Percentiles rank a stretch among this genome's conserved stretches.
These are phyloP conservation scores for Sebastes trivittatus DNA, from an alignment of 2,797 vertebrate genomes.

Conservation along the genomic window DNA sequence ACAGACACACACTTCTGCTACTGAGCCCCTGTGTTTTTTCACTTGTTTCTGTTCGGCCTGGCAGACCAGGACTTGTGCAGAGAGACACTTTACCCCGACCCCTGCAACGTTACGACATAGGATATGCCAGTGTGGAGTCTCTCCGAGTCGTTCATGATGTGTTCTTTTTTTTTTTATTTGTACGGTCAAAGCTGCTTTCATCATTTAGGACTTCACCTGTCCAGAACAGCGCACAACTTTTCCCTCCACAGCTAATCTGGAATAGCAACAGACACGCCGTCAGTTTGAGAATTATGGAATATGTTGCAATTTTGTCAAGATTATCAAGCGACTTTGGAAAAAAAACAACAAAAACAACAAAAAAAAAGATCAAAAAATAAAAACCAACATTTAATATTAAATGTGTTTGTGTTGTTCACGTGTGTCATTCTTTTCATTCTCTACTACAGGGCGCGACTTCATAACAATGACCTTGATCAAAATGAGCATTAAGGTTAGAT, in stretches of 20 bases:
- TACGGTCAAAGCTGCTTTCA: slow-evolving; percentile 78
- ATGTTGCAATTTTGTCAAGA: slow-evolving; percentile 83
- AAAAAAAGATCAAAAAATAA: slow-evolving; percentile 73
- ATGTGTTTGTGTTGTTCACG: slow-evolving; percentile 48
- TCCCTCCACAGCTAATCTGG: slow-evolving; percentile 79
- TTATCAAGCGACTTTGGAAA: slow-evolving; percentile 80
- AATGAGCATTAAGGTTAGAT: neutral
- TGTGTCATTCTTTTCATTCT: slow-evolving; percentile 28
- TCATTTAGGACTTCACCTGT: slow-evolving; percentile 73
- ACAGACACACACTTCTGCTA: slow-evolving; percentile 75
- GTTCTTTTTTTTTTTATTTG: slow-evolving; percentile 63
- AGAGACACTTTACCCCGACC: slow-evolving; percentile 57
- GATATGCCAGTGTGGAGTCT: slow-evolving; percentile 69
- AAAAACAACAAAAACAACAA: slow-evolving; percentile 51
- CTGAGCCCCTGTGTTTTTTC: slow-evolving; percentile 74
- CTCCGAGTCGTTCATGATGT: slow-evolving; percentile 55
- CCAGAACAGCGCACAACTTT: slow-evolving; percentile 76
- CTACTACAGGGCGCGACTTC: neutral
- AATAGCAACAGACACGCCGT: slow-evolving; percentile 76
- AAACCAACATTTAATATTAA: slow-evolving; percentile 81
- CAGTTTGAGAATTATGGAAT: slow-evolving; percentile 80
- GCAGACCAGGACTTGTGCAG: slow-evolving; percentile 61
- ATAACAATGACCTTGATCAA: neutral
- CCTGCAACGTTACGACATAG: slow-evolving; percentile 46
- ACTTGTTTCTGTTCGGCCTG: slow-evolving; percentile 49